Conservation (phyloP, 1,140 invertebrate species). For the Zaprionus vittiger region DNA sequence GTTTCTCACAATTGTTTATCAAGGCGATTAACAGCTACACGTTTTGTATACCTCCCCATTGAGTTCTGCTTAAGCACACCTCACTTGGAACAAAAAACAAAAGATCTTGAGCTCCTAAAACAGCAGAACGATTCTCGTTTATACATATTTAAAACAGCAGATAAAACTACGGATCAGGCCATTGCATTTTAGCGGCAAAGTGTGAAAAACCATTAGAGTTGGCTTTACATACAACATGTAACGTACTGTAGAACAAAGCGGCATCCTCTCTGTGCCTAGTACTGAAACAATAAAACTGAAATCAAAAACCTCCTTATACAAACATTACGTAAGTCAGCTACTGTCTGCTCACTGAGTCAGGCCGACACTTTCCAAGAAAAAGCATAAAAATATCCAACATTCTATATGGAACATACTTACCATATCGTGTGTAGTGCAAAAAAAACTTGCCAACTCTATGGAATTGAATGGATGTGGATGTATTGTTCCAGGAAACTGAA, state of each 20-base stretch:
- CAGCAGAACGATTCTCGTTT: conserved; percentile 54
- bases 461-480: conserved; percentile 12
- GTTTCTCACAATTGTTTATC: conserved; percentile 5
- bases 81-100: conserved; percentile 40
- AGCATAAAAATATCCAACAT: conserved; percentile 70
- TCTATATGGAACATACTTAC: neutral
- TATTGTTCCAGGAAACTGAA: conserved; percentile 72
- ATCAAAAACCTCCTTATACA: conserved; percentile 71
- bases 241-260: neutral
- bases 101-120: conserved; percentile 27
- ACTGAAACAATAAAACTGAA: conserved; percentile 64
- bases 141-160: conserved; percentile 53
- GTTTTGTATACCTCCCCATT: conserved; percentile 20
- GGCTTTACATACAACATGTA: conserved; percentile 15
- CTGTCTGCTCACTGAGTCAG: conserved; percentile 42
- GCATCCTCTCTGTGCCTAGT: conserved; percentile 6
- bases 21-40: neutral
- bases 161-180: conserved; percentile 19
- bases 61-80: conserved; percentile 58
- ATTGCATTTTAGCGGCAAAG: conserved; percentile 75
- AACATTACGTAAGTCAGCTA: conserved; percentile 76
- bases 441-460: conserved; percentile 31
- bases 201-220: conserved; percentile 74
- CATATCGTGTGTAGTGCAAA: conserved; percentile 52
- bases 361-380: conserved; percentile 57